Evolutionary conservation across 2,113 vertebrate species (phyloP).

Genomic region (Upupa epops): DNA sequence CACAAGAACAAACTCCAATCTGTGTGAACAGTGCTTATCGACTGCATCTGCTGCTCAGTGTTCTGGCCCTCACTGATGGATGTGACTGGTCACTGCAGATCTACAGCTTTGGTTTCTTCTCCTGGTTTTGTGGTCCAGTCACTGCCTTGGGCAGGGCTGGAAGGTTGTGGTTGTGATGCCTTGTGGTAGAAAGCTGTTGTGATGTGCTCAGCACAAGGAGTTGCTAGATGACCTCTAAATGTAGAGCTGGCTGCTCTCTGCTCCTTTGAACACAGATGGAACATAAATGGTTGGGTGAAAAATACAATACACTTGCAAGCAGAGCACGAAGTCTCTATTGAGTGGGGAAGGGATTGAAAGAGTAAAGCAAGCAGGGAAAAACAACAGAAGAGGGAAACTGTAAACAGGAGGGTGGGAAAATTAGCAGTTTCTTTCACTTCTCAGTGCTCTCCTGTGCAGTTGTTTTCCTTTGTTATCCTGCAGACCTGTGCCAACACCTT

Average conservation of each 20-base stretch:
- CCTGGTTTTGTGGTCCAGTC: not conserved
- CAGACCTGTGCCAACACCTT: not conserved
- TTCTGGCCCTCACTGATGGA: not conserved
- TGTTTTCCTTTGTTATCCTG: not conserved
- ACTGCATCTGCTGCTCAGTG: not conserved
- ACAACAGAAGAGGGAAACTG: not conserved
- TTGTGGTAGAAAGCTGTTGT: not conserved
- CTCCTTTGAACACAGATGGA: not conserved
- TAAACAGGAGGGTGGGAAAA: not conserved
- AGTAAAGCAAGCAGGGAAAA: not conserved
- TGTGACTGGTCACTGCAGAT: not conserved
- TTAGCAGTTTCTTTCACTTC: not conserved
- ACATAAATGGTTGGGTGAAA: not conserved
- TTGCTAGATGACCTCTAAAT: too few species aligned
- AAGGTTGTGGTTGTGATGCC: not conserved
- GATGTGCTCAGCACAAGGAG: too few species aligned
- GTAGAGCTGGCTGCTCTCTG: not conserved
- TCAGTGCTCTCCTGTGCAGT: not conserved
- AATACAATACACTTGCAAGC: not conserved
- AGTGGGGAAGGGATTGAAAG: not conserved
- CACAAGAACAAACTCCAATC: not conserved
- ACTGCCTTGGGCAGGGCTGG: not conserved
- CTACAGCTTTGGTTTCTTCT: not conserved
- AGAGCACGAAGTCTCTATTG: not conserved
- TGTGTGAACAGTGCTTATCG: not conserved